Evolutionary conservation across 2,113 vertebrate genomes (phyloP).

Genomic region (Ovibos moschatus): DNA sequence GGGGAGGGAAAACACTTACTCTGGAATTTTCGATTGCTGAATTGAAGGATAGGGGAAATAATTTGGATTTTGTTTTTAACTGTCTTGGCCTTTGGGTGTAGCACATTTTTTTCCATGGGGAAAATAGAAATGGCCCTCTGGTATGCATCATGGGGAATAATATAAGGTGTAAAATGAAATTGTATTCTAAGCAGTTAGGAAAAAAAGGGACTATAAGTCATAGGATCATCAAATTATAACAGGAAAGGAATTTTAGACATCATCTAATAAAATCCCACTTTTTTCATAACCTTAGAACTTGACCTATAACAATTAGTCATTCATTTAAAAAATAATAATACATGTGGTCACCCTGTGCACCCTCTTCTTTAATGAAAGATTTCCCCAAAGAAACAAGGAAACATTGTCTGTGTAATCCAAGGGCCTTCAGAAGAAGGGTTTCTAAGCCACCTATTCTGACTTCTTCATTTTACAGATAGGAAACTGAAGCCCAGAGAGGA

Average conservation of each 20-base stretch:
- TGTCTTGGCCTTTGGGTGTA: not conserved
- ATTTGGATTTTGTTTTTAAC: not conserved
- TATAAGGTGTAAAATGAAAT: not conserved
- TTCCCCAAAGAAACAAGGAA: not conserved
- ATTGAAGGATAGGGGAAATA: not conserved
- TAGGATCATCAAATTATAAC: not conserved
- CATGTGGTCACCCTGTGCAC: not conserved
- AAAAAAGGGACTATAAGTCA: not conserved
- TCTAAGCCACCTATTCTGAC: not conserved
- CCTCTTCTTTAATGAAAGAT: not conserved
- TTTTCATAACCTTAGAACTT: not conserved
- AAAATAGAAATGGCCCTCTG: not conserved
- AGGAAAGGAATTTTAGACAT: not conserved
- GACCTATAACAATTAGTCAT: not conserved
- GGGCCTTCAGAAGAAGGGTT: not conserved
- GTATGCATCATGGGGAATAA: not conserved
- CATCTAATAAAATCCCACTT: not conserved
- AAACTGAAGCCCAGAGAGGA: not conserved
- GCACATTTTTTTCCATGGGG: not conserved
- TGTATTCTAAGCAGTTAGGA: not conserved
- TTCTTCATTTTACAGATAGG: not conserved
- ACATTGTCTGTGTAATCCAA: not conserved
- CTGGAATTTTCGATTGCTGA: not conserved
- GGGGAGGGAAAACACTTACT: not conserved
- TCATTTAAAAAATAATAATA: constrained; percentile 19